Evolutionary conservation across 2,888 invertebrate species (phyloP).

Genomic region (Pollenia amentaria): DNA sequence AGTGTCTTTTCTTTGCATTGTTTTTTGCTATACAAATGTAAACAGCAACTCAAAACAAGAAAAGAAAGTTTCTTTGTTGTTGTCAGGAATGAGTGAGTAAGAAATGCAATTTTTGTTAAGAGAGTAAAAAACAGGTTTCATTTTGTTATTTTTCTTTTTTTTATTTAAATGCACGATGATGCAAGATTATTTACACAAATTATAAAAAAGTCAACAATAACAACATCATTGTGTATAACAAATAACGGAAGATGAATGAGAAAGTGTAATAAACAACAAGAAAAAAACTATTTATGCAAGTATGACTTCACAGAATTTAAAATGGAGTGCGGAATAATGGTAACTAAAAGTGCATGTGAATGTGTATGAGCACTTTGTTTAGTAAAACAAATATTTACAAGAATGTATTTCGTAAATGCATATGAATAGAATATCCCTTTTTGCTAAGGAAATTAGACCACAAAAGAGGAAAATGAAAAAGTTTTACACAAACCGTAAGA

Average conservation of each 20-base stretch:
- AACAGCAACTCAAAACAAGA: background rate
- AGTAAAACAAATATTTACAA: slow-evolving; percentile 13
- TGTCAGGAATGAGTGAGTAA: background rate
- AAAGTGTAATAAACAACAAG: slow-evolving; percentile 4
- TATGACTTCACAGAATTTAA: slow-evolving; percentile 41
- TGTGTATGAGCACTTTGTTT: slow-evolving; percentile 6
- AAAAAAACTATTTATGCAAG: slow-evolving; percentile 31
- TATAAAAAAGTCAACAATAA: slow-evolving; percentile 1
- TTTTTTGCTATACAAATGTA: slow-evolving; percentile 1
- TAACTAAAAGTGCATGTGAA: background rate
- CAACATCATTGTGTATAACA: slow-evolving; percentile 4
- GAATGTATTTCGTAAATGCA: background rate
- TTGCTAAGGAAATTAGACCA: slow-evolving; percentile 18
- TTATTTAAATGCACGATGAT: slow-evolving; percentile 57
- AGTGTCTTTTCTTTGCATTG: background rate
- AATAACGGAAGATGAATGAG: slow-evolving; percentile 36
- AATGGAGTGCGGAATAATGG: slow-evolving; percentile 3
- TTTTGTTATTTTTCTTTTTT: slow-evolving; percentile 20
- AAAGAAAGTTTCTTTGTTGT: background rate
- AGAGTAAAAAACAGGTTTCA: slow-evolving; percentile 30
- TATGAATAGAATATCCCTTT: slow-evolving; percentile 1
- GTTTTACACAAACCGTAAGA: slow-evolving; percentile 17
- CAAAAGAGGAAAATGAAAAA: slow-evolving; percentile 12
- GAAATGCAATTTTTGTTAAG: slow-evolving; percentile 13
- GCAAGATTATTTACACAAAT: slow-evolving; percentile 54